Evolutionary conservation across 1,140 invertebrate genomes (phyloP), one percentile per base, ranked within the genome.

Genomic region (Ptiloglossa arizonensis): DNA sequence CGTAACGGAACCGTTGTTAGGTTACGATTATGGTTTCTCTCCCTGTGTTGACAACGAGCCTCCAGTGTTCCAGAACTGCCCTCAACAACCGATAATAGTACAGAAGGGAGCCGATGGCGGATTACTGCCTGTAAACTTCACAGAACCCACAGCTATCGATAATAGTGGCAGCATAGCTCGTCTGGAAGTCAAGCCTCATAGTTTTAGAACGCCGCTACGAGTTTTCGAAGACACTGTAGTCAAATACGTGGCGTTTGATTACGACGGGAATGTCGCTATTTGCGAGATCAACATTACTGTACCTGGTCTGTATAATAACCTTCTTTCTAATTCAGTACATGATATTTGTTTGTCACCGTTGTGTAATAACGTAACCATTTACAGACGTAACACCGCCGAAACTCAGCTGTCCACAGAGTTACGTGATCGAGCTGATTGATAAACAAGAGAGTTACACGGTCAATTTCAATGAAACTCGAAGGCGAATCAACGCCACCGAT

Each of bases 1-100:
- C 0, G 93, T 94, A 52, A 91, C 93, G 11, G 96, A 97, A 87
- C 96, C 97, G 5, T 91, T 98, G 32, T 93, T 99, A 27, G 98
- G 98, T 59, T 99, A 97, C 91, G 97, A 99, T 92, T 97, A 97
- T 86, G 97, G 97, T 76, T 98, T 97, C 91, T 98, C 98, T 9
- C 96, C 97, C 1, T 99, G 98, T 93, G 97, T 98, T 87, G 98
- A 99, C 91, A 98, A 98, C 87, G 98, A 99, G 87, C 98, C 98
- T 13, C 98, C 98, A 24, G 96, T 97, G 5, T 99, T 99, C 94
- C 96, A 98, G 91, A 99, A 99, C 82, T 99, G 98, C 88, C 98
- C 98, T 22, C 96, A 97, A 85, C 96, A 97, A 89, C 97, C 98
- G 5, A 96, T 99, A 74, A 93, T 98, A 19, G 97, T 98, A 1